phyloP scores from a whole-genome alignment of 2,797 vertebrate species.

The Sphaeramia orbicularis region DNA sequence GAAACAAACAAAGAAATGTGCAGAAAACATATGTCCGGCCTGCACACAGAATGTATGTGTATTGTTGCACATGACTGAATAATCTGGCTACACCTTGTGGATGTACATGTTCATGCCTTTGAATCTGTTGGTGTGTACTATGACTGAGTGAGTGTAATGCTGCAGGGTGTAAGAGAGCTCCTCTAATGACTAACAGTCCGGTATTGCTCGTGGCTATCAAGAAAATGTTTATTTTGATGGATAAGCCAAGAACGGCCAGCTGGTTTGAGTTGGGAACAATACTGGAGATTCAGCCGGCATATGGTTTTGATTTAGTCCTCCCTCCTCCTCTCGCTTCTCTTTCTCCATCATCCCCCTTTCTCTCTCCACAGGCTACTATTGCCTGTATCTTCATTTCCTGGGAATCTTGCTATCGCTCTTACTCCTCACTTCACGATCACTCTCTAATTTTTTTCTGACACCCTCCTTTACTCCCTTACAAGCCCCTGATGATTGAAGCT shows the following conservation, averaged over 20 bases:
- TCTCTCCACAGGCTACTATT: slow-evolving; percentile 58
- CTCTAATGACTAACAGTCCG: slow-evolving; percentile 83
- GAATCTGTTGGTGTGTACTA: slow-evolving; percentile 16
- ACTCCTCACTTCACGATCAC: slow-evolving; percentile 49
- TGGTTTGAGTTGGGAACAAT: slow-evolving; percentile 88
- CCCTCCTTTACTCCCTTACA: slow-evolving; percentile 31
- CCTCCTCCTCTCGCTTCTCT: slow-evolving; percentile 57
- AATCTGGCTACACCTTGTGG: slow-evolving; percentile 5
- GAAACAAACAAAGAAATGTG: slow-evolving; percentile 48
- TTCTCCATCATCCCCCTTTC: slow-evolving; percentile 56
- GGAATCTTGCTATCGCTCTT: slow-evolving; percentile 50
- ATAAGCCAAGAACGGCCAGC: slow-evolving; percentile 85
- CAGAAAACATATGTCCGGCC: slow-evolving; percentile 26
- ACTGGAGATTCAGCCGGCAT: slow-evolving; percentile 85
- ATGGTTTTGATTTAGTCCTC: slow-evolving; percentile 81
- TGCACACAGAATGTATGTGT: slow-evolving; percentile 16
- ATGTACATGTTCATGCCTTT: slow-evolving; percentile 15
- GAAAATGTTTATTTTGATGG: slow-evolving; percentile 88
- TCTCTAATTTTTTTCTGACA: slow-evolving; percentile 27
- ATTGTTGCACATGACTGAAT: background rate
- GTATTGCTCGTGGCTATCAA: slow-evolving; percentile 77
- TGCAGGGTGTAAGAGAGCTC: slow-evolving; percentile 65
- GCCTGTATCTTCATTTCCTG: slow-evolving; percentile 76
- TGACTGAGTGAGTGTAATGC: slow-evolving; percentile 45
- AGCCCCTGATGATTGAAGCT: slow-evolving; percentile 49